Base-by-base conservation (phyloP, 1,140 invertebrate species). In the Macrosteles quadrilineatus region DNA sequence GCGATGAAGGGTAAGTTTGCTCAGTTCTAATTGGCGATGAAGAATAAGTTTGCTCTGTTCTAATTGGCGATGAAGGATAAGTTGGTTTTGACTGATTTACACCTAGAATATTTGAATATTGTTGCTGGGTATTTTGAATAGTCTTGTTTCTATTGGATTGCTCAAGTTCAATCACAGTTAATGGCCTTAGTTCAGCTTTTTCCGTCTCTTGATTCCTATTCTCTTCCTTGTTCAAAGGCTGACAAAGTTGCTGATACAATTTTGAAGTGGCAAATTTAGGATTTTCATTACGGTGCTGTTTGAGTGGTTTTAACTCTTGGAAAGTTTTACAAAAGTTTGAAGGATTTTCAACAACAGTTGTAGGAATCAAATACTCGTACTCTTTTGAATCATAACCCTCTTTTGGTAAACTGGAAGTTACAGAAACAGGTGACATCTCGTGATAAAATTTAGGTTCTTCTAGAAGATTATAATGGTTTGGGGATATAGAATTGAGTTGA, bases 181-280 rank as follows among this genome's bases (percentile, higher is more conserved):
- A 3, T 50, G 47, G 47, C 47, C 47, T 50, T 4, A 50, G n/a
- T n/a, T 50, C 47, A 50, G 4, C 47, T 50, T 50, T 21, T 4
- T 36, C 47, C n/a, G 47, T 9, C n/a, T 9, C 4, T 50, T 17
- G 14, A 25, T 25, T 2, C 2, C 27, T 59, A 21, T 6, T 27
- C n/a, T 25, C 23, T 59, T n/a, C n/a, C 27, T 59, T 59, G 11
- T 2, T 59, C 25, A n/a, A n/a, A 59, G 55, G 25, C 12, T 30
- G 21, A n/a, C 55, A 29, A 27, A 59, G 55, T 59, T 59, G 55
- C 55, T 59, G 55, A n/a, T 59, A 59, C 21, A 59, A 25, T 59
- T 59, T 59, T 21, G 55, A 59, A n/a, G 4, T 25, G 25, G 25
- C 23, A 59, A 4, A 25, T 27, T 25, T 2, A 9, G 55, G 25